A percentile compares a stretch with the other conserved stretches of the same genome.
phyloP scores from a whole-genome alignment of 2,888 invertebrate species.

The Sipunculus nudus region DNA sequence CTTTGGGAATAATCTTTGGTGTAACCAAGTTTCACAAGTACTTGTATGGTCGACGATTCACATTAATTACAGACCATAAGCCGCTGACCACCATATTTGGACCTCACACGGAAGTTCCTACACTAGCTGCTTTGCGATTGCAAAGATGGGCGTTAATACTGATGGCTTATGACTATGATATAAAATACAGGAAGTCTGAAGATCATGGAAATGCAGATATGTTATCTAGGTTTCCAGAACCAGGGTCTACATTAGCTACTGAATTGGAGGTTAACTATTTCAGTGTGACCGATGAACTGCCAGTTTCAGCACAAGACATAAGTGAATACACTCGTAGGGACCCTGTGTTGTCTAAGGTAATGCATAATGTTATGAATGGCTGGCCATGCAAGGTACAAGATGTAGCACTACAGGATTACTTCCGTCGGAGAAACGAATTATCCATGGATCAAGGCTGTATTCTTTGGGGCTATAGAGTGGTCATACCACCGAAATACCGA shows the following conservation, averaged over 20 bases:
- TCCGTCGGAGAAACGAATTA: background rate
- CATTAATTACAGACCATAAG: slow-evolving; percentile 62
- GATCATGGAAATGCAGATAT: slow-evolving; percentile 52
- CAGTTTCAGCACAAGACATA: background rate
- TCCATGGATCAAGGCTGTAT: background rate
- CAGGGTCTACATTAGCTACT: background rate
- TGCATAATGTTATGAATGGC: background rate
- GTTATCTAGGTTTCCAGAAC: slow-evolving; percentile 40
- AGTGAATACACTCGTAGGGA: background rate
- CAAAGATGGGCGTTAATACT: slow-evolving; percentile 45
- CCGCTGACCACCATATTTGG: slow-evolving; percentile 61
- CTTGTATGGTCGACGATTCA: slow-evolving; percentile 63
- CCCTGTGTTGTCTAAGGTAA: background rate
- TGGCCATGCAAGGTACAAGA: background rate
- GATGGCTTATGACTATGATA: slow-evolving; percentile 53
- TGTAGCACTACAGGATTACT: background rate
- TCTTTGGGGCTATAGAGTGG: background rate
- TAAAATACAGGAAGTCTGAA: slow-evolving; percentile 45
- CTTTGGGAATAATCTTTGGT: slow-evolving; percentile 61
- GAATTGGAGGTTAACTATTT: background rate
- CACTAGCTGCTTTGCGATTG: slow-evolving; percentile 42
- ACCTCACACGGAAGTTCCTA: slow-evolving; percentile 41
- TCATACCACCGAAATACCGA: background rate
- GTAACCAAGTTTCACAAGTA: slow-evolving; percentile 63
- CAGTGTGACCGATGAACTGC: background rate